These are phyloP conservation scores for Sebastes matsubarae DNA, from an alignment of 2,797 vertebrate species.

Conservation along the genomic window DNA sequence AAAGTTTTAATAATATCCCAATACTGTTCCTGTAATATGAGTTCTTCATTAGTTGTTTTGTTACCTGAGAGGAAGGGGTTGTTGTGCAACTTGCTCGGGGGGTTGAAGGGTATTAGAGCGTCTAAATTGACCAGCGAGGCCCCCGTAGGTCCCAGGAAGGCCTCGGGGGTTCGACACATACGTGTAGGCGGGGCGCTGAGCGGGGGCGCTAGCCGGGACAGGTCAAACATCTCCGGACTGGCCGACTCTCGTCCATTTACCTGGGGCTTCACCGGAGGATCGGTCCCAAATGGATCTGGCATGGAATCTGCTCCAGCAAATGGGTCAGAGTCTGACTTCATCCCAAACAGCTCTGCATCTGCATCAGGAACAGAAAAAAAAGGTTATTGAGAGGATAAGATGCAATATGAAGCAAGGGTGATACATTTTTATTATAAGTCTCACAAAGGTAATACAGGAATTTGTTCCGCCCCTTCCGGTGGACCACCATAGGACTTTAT, in stretches of 20 bases:
- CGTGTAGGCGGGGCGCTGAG: constrained; percentile 74
- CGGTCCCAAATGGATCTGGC: constrained; percentile 80
- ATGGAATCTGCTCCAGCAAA: constrained; percentile 68
- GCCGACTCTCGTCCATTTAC: constrained; percentile 83
- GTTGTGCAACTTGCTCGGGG: constrained; percentile 81
- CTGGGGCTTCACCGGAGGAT: constrained; percentile 70
- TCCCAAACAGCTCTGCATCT: constrained; percentile 68
- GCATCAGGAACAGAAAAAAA: neutral
- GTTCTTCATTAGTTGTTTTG: neutral
- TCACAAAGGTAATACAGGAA: neutral
- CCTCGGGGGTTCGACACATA: constrained; percentile 88
- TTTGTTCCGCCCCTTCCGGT: neutral
- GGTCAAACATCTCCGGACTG: constrained; percentile 86
- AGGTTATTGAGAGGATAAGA: neutral
- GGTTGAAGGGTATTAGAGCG: constrained; percentile 84
- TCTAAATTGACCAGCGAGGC: constrained; percentile 94
- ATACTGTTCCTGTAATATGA: neutral
- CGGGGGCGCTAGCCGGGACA: constrained; percentile 81
- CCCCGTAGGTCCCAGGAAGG: constrained; percentile 91
- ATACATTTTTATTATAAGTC: neutral
- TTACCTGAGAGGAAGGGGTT: constrained; percentile 95
- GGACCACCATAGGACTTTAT: neutral
- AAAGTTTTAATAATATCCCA: neutral
- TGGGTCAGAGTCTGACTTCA: constrained; percentile 44
- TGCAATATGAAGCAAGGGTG: neutral